Conservation (phyloP, 2,888 invertebrate species). For the Amblyjoppa fuscipennis region DNA sequence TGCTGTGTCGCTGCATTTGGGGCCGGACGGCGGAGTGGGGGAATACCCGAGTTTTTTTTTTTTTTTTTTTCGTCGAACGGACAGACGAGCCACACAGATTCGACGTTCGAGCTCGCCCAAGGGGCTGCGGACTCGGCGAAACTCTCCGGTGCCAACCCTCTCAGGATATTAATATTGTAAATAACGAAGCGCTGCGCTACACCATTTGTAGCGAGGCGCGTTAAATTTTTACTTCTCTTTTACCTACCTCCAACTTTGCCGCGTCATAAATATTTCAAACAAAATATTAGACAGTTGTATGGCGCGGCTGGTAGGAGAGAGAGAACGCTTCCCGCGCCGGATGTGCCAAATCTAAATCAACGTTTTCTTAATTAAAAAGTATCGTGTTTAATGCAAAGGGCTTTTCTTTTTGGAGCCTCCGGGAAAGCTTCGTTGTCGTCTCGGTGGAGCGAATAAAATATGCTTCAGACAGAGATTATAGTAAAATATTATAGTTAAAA, state of each 20-base stretch:
- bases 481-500: not conserved
- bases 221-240: constrained; percentile 48
- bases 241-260: constrained; percentile 43
- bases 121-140: constrained; percentile 54
- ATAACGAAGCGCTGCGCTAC: constrained; percentile 72
- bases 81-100: constrained; percentile 66
- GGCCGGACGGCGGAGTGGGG: not conserved
- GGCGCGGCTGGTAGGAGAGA: not conserved
- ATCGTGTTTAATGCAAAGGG: constrained; percentile 10
- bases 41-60: constrained; percentile 61
- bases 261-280: constrained; percentile 56
- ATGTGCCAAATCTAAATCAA: constrained; percentile 42
- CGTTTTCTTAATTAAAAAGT: constrained; percentile 59
- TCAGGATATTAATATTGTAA: constrained; percentile 79
- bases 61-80: constrained; percentile 74
- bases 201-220: constrained; percentile 55
- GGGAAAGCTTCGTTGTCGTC: not conserved
- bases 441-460: constrained; percentile 17
- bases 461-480: not conserved
- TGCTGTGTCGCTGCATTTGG: constrained; percentile 67
- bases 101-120: constrained; percentile 64
- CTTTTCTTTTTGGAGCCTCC: not conserved
- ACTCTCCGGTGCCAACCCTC: constrained; percentile 72
- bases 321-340: not conserved
- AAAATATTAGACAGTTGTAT: constrained; percentile 51